Evolutionary conservation across 2,888 invertebrate genomes (phyloP).

Genomic region (Thysanoteuthis rhombus): DNA sequence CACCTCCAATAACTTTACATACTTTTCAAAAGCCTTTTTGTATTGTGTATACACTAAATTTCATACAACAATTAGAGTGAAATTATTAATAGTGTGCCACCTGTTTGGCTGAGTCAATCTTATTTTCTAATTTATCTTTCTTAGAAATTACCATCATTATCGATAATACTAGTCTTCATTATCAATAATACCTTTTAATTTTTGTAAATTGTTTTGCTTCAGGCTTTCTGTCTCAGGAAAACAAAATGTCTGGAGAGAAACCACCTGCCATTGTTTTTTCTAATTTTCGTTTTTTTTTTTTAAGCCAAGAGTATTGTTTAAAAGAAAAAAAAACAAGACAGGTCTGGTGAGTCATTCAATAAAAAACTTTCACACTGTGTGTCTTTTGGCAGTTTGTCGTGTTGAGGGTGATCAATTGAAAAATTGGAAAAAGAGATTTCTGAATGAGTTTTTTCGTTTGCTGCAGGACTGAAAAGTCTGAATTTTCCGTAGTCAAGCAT

Average conservation of each 20-base stretch:
- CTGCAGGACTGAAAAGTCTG: no score
- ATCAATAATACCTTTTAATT: not conserved
- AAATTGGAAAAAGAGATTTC: no score
- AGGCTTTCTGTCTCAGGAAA: not conserved
- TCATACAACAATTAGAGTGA: not conserved
- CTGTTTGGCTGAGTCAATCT: not conserved
- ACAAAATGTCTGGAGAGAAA: not conserved
- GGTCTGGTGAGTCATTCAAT: no score
- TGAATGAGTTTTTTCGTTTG: no score
- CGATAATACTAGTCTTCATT: not conserved
- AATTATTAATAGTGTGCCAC: not conserved
- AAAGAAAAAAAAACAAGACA: no score
- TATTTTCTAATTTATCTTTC: not conserved
- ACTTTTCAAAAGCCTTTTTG: not conserved
- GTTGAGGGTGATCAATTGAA: no score
- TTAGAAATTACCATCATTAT: not conserved
- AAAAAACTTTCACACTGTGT: no score
- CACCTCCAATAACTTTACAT: no score
- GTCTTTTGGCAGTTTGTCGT: no score
- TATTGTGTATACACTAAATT: not conserved
- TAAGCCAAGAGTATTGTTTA: no score
- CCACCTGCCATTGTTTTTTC: not conserved
- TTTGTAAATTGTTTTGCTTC: not conserved
- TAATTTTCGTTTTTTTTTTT: no score
- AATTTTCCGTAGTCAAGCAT: no score